phyloP scores from a whole-genome alignment of 2,888 invertebrate genomes.

The Ecdyonurus torrentis region DNA sequence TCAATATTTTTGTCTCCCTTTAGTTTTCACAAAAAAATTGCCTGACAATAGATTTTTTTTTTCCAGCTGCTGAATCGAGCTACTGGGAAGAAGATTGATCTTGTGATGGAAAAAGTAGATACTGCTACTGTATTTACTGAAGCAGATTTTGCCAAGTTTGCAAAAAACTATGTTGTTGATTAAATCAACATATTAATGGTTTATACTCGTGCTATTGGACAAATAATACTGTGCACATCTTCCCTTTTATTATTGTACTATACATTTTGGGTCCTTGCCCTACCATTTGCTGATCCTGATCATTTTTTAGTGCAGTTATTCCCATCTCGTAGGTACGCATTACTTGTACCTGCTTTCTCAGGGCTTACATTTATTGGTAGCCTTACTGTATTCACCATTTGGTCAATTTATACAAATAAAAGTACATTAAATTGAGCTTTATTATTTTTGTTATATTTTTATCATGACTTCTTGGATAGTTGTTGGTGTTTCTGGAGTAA shows the following conservation, averaged over 20 bases:
- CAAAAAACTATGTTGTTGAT: neutral
- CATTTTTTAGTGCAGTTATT: constrained; percentile 33
- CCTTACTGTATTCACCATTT: constrained; percentile 38
- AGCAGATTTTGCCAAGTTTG: neutral
- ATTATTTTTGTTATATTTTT: neutral
- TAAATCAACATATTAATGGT: neutral
- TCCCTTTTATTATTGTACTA: constrained; percentile 36
- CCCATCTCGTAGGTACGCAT: constrained; percentile 37
- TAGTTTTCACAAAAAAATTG: too few relatives aligned
- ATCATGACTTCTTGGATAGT: constrained; percentile 35
- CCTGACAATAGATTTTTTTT: too few relatives aligned
- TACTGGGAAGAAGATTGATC: neutral
- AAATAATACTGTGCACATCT: constrained; percentile 35
- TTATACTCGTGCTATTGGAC: constrained; percentile 31
- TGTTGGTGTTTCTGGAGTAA: constrained; percentile 61
- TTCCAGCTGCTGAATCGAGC: neutral
- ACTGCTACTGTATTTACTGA: neutral
- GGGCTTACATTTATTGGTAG: constrained; percentile 48
- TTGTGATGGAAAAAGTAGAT: neutral
- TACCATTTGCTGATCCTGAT: constrained; percentile 42
- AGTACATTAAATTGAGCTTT: constrained; percentile 12
- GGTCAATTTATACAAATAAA: constrained; percentile 11
- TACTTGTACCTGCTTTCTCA: constrained; percentile 39
- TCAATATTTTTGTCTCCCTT: too few relatives aligned
- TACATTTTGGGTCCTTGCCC: constrained; percentile 45